phyloP scores from a whole-genome alignment of 2,888 invertebrate genomes.

The Chirona hameri region DNA sequence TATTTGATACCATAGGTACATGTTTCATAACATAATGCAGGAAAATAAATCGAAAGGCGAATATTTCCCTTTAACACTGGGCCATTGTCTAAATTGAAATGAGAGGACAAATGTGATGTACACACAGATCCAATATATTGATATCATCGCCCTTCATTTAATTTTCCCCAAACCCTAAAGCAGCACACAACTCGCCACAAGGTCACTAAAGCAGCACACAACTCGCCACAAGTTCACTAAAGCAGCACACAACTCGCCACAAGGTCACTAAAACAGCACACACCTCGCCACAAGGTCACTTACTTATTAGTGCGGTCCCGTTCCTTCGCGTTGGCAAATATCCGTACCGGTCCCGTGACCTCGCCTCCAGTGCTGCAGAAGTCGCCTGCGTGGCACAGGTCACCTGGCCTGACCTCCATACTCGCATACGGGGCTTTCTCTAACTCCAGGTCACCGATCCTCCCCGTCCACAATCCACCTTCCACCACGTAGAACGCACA shows the following conservation, averaged over 20 bases:
- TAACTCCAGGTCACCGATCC: neutral
- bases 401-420: neutral
- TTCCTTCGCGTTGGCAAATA: slow-evolving; percentile 10
- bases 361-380: neutral
- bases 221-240: too few relatives aligned
- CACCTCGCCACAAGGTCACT: neutral
- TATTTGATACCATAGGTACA: too few relatives aligned
- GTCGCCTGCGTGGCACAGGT: neutral
- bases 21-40: too few relatives aligned
- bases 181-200: too few relatives aligned
- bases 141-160: too few relatives aligned
- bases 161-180: too few relatives aligned
- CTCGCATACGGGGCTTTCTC: neutral
- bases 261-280: too few relatives aligned
- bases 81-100: too few relatives aligned
- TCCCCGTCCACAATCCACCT: neutral
- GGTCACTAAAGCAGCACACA: neutral
- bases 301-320: neutral
- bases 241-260: too few relatives aligned
- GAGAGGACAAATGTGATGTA: neutral
- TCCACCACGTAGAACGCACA: neutral
- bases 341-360: neutral
- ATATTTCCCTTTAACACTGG: too few relatives aligned
- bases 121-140: neutral
- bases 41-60: too few relatives aligned